Conservation (phyloP, 2,113 vertebrate species). For the Sorex fumeus region DNA sequence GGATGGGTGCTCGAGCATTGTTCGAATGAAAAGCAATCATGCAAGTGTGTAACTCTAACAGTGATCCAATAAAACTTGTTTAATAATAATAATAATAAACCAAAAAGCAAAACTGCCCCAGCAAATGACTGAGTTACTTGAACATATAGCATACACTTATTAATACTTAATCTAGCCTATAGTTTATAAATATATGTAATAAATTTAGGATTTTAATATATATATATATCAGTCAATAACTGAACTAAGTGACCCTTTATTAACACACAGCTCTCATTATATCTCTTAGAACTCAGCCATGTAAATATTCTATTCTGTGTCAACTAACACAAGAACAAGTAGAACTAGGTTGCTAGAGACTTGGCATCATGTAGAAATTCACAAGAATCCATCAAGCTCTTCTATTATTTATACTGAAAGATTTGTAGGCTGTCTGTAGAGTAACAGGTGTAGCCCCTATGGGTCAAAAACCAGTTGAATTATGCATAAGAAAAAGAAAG, state of each 20-base stretch:
- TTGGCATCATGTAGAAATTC: conserved; percentile 72
- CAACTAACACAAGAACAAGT: conserved; percentile 72
- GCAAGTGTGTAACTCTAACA: no score
- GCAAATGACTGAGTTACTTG: background rate
- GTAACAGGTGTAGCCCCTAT: conserved; percentile 82
- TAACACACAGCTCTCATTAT: background rate
- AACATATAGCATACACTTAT: background rate
- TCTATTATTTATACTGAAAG: conserved; percentile 87
- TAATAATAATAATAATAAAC: no score
- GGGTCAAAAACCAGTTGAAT: conserved; percentile 85
- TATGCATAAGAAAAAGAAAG: conserved; percentile 84
- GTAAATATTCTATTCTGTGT: conserved; percentile 77
- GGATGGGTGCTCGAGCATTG: no score
- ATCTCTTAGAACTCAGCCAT: conserved; percentile 44
- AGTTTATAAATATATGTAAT: no score
- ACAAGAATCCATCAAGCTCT: conserved; percentile 77
- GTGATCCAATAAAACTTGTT: no score
- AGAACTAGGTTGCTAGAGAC: conserved; percentile 77
- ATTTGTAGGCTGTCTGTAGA: conserved; percentile 86
- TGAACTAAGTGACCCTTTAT: conserved; percentile 5
- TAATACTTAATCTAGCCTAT: no score
- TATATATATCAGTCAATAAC: background rate
- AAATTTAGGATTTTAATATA: no score
- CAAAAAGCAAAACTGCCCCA: fast-evolving
- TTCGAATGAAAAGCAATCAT: no score